Base-by-base conservation (phyloP, 2,797 vertebrate genomes). In the Gymnocypris eckloni region DNA sequence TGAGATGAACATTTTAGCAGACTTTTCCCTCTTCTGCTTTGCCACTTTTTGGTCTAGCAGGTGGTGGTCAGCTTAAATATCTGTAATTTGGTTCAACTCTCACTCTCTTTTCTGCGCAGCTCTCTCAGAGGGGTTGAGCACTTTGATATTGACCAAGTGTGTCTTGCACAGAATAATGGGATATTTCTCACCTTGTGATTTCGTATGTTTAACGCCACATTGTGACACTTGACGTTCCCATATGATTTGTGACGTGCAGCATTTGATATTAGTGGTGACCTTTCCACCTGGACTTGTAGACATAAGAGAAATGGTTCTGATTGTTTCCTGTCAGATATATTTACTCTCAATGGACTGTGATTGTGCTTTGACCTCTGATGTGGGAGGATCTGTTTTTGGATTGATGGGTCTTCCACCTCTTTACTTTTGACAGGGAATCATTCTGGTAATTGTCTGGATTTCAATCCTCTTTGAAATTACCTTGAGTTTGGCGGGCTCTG, bases 281-380 rank as follows among this genome's bases (percentile, higher is more conserved):
- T 81, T 48, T 86, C 13, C 22, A 25, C 33, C 56, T 50, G 13
- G 28, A 15, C 54, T 73, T 73, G 54, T 73, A 54, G 84, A 72
- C 43, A 39, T 45, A 73, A 59, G 25, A 72, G 20, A 72, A 69
- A 80, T 64, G 28, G 9, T 73, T 81, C 78, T 64, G 78, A 81
- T 54, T 59, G n/a, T 72, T 72, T 82, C 22, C 67, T 71, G 52
- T 82, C 81, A 72, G 50, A 72, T 45, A 43, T 59, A 54, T 82
- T 82, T 59, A 59, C 81, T 45, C 16, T 25, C 67, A 59, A 39
- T 72, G 69, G 67, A 82, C 67, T 82, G 69, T 45, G 81, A 61
- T 72, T 82, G 52, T 59, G 50, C 81, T 72, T 59, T 72, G 81
- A 80, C 83, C 77, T 79, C 83, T 70, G 12, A 33, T 69, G 45